Percentiles rank a stretch among this genome's conserved stretches.
These are phyloP conservation scores for Dryadula phaetusa DNA, from an alignment of 2,888 invertebrate genomes.

Conservation along the genomic window DNA sequence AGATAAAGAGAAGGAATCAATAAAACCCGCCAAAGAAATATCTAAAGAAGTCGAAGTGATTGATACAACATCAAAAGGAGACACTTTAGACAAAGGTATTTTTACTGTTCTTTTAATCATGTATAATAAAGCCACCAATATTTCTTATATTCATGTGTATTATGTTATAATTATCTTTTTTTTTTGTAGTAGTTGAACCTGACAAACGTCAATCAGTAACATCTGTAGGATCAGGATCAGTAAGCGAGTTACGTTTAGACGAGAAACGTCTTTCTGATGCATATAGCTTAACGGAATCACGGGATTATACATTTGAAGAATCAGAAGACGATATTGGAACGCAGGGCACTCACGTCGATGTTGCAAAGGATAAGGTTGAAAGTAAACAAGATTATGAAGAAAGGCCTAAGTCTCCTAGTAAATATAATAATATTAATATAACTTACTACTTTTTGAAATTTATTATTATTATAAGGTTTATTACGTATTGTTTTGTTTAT, in stretches of 20 bases:
- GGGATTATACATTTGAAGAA: slow-evolving; percentile 82
- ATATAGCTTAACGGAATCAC: slow-evolving; percentile 78
- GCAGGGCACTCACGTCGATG: slow-evolving; percentile 72
- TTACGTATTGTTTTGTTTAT: neutral
- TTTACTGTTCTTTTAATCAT: slow-evolving; percentile 7
- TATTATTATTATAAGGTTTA: neutral
- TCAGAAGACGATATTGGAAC: slow-evolving; percentile 81
- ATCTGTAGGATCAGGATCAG: slow-evolving; percentile 75
- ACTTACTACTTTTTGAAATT: neutral
- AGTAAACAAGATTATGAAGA: slow-evolving; percentile 60
- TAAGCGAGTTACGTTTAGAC: slow-evolving; percentile 73
- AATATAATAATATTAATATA: neutral
- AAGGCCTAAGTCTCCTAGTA: slow-evolving; percentile 50
- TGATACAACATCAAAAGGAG: slow-evolving; percentile 61
- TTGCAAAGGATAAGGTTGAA: slow-evolving; percentile 64
- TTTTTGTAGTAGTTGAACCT: slow-evolving; percentile 54
- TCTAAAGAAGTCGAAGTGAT: slow-evolving; percentile 52
- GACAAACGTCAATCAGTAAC: slow-evolving; percentile 77
- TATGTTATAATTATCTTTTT: neutral
- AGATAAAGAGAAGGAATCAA: slow-evolving; percentile 55
- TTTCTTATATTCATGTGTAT: too few relatives aligned
- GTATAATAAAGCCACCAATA: neutral
- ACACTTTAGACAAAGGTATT: slow-evolving; percentile 61
- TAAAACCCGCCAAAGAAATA: slow-evolving; percentile 50
- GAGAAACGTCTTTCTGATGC: slow-evolving; percentile 81